A percentile compares a stretch with the other conserved stretches of the same genome.
Evolutionary conservation across 2,888 invertebrate genomes (phyloP).

Genomic region (Ornithoptera alexandrae): DNA sequence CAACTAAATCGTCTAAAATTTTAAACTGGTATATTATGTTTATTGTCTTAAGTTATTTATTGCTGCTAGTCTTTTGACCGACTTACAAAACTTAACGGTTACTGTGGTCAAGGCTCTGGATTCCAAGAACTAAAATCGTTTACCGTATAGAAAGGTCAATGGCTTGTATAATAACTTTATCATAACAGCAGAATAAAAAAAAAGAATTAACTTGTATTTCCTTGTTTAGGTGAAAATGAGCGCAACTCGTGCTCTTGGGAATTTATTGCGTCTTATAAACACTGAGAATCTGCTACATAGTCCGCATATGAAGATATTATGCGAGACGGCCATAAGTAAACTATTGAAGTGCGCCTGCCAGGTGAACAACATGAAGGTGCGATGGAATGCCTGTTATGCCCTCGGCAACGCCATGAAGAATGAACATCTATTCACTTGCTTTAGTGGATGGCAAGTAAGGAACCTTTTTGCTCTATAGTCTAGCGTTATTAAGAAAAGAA

Average conservation of each 20-base stretch:
- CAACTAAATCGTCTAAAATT: no score
- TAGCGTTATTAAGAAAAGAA: background rate
- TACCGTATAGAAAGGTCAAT: no score
- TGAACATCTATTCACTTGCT: conserved; percentile 66
- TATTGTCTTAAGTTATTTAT: no score
- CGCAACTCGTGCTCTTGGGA: conserved; percentile 90
- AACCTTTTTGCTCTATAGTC: conserved; percentile 1
- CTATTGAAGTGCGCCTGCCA: conserved; percentile 85
- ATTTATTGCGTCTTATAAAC: conserved; percentile 84
- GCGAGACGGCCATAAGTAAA: conserved; percentile 81
- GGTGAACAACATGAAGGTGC: conserved; percentile 90
- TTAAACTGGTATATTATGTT: no score
- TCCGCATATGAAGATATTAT: conserved; percentile 72
- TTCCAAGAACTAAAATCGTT: no score
- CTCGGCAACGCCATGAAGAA: conserved; percentile 89
- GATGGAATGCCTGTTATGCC: conserved; percentile 96
- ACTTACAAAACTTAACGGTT: no score
- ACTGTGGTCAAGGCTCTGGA: no score
- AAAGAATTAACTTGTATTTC: background rate
- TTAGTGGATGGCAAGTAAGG: conserved; percentile 78
- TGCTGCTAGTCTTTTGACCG: no score
- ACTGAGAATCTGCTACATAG: conserved; percentile 68
- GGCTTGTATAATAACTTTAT: no score
- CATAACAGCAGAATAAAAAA: no score
- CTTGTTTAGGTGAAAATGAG: conserved; percentile 82